Evolutionary conservation across 2,797 vertebrate genomes (phyloP), one percentile per base, ranked within the genome.

Genomic region (Gila robusta): DNA sequence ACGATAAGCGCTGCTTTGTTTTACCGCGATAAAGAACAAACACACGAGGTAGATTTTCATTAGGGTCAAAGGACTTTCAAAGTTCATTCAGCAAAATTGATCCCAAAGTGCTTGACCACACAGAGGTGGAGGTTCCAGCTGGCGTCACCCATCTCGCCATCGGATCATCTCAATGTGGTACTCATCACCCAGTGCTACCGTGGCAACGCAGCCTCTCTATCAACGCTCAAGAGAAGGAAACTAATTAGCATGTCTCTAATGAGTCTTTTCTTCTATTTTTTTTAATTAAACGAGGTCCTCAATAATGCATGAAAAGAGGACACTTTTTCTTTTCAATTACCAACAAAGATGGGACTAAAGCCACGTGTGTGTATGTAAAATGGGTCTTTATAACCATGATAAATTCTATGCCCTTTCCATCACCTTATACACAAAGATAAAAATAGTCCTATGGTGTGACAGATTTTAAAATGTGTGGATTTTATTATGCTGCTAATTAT

Each of bases 231-330:
- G 86, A 81, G 90, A 92, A 92, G 91, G 90, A 87, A 93, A 92
- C 95, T 95, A 94, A 96, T 96, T 95, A 96, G 92, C 95, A 95
- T 94, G 94, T 93, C 94, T 94, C 94, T 96, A 95, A 96, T 94
- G 95, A 96, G 95, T 94, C 94, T 94, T 96, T 95, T 95, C 93
- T 94, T 95, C 94, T 95, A 94, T 81, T 84, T 79, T 84, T 95
- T 95, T 92, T 95, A 93, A 96, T 96, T 96, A 96, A 96, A 94
- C 91, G 85, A 93, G 94, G 94, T 92, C 92, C 94, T 95, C 93
- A 93, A 95, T 95, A 96, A 96, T 94, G 94, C 93, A 96, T 94
- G 94, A 96, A 96, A 96, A 95, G 94, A 93, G 94, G 94, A 95
- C 94, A 94, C 93, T 72, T 72, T 86, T 87, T 82, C 93, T 95